phyloP scores from a whole-genome alignment of 2,797 vertebrate species.

The Hapalemur alaotrensis region DNA sequence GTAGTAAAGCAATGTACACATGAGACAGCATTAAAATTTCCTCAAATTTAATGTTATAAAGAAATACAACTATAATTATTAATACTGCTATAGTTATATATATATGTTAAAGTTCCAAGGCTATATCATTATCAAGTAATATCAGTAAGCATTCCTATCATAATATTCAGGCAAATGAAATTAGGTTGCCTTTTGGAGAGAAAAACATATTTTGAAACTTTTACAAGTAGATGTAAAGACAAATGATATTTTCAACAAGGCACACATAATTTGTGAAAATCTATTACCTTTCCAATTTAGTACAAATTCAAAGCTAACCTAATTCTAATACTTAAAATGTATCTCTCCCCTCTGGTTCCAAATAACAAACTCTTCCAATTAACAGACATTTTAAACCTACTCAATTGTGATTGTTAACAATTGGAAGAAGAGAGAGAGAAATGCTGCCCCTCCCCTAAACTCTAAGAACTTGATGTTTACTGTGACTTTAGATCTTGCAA shows the following conservation, averaged over 20 bases:
- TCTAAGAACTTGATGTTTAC: neutral
- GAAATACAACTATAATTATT: constrained; percentile 67
- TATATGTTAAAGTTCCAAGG: constrained; percentile 65
- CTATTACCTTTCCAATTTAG: constrained; percentile 59
- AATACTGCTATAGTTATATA: constrained; percentile 73
- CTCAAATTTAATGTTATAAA: constrained; percentile 73
- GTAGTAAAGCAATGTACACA: constrained; percentile 54
- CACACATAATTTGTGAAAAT: constrained; percentile 77
- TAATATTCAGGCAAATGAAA: constrained; percentile 65
- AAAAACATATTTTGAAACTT: constrained; percentile 58
- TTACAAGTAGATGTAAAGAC: constrained; percentile 53
- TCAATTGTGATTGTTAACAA: neutral
- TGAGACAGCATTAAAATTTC: constrained; percentile 68
- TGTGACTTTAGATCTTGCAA: neutral
- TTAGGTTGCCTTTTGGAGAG: constrained; percentile 49
- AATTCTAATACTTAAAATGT: constrained; percentile 46
- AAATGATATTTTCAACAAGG: constrained; percentile 73
- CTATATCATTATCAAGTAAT: constrained; percentile 74
- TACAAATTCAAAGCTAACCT: constrained; percentile 62
- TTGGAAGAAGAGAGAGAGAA: neutral
- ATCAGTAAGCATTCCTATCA: constrained; percentile 71
- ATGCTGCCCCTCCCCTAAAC: neutral
- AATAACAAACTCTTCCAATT: constrained; percentile 40
- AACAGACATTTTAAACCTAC: constrained; percentile 36
- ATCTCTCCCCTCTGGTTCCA: constrained; percentile 36